Conservation (phyloP, 2,797 vertebrate genomes). For the Leucoraja ocellata region DNA sequence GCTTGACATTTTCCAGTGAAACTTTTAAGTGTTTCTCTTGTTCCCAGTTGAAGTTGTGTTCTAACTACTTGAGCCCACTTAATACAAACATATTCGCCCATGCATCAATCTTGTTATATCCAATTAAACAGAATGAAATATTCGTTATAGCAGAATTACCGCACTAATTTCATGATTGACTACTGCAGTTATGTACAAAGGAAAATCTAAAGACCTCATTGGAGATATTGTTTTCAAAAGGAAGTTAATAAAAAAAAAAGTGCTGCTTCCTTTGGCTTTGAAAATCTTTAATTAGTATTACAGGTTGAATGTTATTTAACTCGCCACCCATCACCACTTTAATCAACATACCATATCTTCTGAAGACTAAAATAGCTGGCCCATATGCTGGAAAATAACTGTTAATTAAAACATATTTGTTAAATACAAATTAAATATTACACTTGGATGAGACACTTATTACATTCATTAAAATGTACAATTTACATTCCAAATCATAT, state of each 20-base stretch:
- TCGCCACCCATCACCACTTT: slow-evolving; percentile 21
- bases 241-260: background rate
- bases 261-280: background rate
- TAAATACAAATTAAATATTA: slow-evolving; percentile 29
- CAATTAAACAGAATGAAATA: too few relatives aligned
- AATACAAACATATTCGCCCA: too few relatives aligned
- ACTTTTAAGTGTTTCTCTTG: too few relatives aligned
- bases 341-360: background rate
- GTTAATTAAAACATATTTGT: slow-evolving; percentile 20
- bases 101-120: too few relatives aligned
- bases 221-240: slow-evolving; percentile 8
- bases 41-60: too few relatives aligned
- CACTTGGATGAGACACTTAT: slow-evolving; percentile 3
- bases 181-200: background rate
- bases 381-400: background rate
- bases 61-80: too few relatives aligned
- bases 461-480: background rate
- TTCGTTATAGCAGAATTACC: too few relatives aligned
- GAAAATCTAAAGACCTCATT: background rate
- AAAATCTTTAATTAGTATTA: slow-evolving; percentile 1
- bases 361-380: background rate
- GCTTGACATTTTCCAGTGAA: too few relatives aligned
- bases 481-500: slow-evolving; percentile 29
- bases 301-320: slow-evolving; percentile 4
- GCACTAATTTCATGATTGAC: background rate